A percentile compares a stretch with the other conserved stretches of the same genome.
Evolutionary conservation across 2,113 vertebrate genomes (phyloP).

Genomic region (Leucopsar rothschildi): DNA sequence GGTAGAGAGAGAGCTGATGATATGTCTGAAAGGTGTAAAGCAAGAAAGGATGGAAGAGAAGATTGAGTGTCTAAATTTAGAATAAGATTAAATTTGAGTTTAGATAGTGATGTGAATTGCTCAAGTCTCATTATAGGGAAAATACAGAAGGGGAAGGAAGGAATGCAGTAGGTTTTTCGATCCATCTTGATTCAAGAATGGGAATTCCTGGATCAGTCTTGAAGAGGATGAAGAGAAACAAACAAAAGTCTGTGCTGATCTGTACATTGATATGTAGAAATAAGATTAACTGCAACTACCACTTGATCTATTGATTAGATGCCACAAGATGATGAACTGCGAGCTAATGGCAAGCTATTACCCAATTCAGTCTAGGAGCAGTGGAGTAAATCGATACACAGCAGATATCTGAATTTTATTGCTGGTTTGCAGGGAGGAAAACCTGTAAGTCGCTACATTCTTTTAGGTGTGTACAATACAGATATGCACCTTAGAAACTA

Average conservation of each 20-base stretch:
- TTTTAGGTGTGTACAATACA: background rate
- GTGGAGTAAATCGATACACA: conserved; percentile 45
- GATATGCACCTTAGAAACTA: background rate
- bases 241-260: conserved; percentile 3
- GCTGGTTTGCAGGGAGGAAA: background rate
- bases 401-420: background rate
- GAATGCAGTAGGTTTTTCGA: background rate
- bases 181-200: background rate
- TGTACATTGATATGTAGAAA: conserved; percentile 33
- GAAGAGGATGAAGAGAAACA: background rate
- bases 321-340: conserved; percentile 53
- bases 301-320: conserved; percentile 61
- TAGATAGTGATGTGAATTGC: background rate
- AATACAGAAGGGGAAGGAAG: background rate
- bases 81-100: background rate
- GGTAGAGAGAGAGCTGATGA: background rate
- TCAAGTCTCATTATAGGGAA: background rate
- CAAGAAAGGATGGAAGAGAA: background rate
- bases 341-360: conserved; percentile 35
- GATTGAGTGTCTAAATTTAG: background rate
- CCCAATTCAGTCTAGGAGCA: background rate
- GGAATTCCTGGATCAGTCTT: background rate
- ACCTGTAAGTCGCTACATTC: background rate
- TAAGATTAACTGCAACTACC: conserved; percentile 47
- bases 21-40: background rate